Evolutionary conservation across 2,797 vertebrate genomes (phyloP), one percentile per base, ranked within the genome.

Genomic region (Myripristis murdjan): DNA sequence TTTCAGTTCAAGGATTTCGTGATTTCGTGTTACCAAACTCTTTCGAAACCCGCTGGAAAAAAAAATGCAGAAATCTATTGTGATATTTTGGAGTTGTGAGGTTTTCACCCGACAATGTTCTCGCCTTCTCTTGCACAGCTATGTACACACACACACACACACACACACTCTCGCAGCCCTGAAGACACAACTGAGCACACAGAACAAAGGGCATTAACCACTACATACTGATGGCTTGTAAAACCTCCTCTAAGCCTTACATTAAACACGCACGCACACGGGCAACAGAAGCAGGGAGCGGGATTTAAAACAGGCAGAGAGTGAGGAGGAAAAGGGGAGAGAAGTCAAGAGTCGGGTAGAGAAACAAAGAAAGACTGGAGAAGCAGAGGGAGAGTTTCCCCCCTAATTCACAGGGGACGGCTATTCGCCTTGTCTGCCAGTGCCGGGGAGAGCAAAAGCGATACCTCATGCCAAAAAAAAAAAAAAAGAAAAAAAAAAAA

Each of bases 401-500:
- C 75, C 72, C 33, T 82, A 85, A 90, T 81, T 81, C 88, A 89
- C 73, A n/a, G 73, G 86, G 81, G 81, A 90, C 53, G 81, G 70
- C 63, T 82, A 76, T 89, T 89, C 88, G 81, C 86, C 89, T 90
- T 49, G 64, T 85, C 86, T 90, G 86, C 84, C 79, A 81, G 83
- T 54, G 77, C 79, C 41, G 60, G 71, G 56, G 81, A 90, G 83
- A 90, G 79, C 78, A 35, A 84, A 83, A 57, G 70, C 56, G 55
- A 87, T 84, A 70, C 78, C 6, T 61, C 86, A 80, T 79, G 87
- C 81, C 89, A n/a, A n/a, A n/a, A n/a, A n/a, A n/a, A n/a, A n/a
- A n/a, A n/a, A n/a, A n/a, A n/a, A n/a, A 87, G 80, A 56, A 43
- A 67, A 10, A n/a, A 24, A 28, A 6, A 23, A 24, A 76, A 56